Evolutionary conservation across 1,140 invertebrate genomes (phyloP).

Genomic region (Caerostris darwini): DNA sequence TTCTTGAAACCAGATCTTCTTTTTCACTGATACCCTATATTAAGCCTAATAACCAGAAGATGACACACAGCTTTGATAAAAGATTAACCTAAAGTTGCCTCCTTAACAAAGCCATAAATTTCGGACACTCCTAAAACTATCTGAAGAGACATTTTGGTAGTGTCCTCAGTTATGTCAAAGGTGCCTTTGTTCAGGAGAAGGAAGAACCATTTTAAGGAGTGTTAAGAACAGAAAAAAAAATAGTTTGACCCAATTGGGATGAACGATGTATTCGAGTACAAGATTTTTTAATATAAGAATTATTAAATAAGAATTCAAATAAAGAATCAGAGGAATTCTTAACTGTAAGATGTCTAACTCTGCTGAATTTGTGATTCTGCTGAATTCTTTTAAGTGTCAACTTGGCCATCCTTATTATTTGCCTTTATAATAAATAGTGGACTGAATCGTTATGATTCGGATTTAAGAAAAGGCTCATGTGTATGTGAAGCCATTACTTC

Average conservation of each 20-base stretch:
- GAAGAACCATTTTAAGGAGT: not conserved
- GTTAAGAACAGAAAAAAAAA: not conserved
- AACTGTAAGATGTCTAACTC: no score
- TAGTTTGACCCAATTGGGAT: not conserved
- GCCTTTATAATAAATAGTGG: no score
- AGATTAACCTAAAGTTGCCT: not conserved
- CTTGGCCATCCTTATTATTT: no score
- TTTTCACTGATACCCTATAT: not conserved
- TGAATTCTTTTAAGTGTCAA: no score
- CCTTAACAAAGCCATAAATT: not conserved
- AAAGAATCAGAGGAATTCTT: not conserved
- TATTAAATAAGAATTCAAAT: not conserved
- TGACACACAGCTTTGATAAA: not conserved
- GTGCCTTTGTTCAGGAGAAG: not conserved
- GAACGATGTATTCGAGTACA: not conserved
- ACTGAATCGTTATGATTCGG: no score
- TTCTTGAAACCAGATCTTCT: not conserved
- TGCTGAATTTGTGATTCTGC: no score
- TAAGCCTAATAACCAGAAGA: not conserved
- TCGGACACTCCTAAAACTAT: not conserved
- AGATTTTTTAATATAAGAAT: not conserved
- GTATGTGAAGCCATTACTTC: no score
- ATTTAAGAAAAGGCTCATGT: no score
- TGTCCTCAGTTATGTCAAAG: not conserved
- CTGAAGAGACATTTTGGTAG: not conserved